phyloP scores from a whole-genome alignment of 2,888 invertebrate genomes.

The Eurois occulta region DNA sequence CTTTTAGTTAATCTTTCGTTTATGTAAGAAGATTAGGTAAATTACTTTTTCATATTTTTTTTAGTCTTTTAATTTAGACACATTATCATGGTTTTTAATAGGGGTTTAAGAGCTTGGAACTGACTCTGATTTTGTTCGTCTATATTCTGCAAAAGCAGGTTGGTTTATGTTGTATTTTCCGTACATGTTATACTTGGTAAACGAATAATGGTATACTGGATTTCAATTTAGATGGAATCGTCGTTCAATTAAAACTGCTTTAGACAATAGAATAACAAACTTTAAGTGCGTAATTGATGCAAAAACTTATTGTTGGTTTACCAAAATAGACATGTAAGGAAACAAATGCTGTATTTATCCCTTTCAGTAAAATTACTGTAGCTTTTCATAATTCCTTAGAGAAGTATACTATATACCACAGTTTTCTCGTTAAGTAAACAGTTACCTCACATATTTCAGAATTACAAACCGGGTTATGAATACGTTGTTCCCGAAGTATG shows the following conservation, averaged over 20 bases:
- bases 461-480: slow-evolving; percentile 55
- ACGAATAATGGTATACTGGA: background rate
- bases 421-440: slow-evolving; percentile 52
- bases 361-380: background rate
- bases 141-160: background rate
- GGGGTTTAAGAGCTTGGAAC: background rate
- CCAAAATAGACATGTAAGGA: background rate
- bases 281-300: background rate
- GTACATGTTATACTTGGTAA: background rate
- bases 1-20: slow-evolving; percentile 15
- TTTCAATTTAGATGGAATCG: background rate
- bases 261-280: too few relatives aligned
- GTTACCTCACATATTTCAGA: slow-evolving; percentile 37
- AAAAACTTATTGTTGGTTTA: background rate
- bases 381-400: background rate
- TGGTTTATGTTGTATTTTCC: background rate
- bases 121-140: background rate
- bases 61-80: background rate
- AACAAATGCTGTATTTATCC: background rate
- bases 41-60: background rate
- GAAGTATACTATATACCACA: slow-evolving; percentile 1
- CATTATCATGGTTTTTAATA: background rate
- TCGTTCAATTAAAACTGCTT: background rate
- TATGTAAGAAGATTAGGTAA: slow-evolving; percentile 4
- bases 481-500: slow-evolving; percentile 56